phyloP scores from a whole-genome alignment of 2,113 vertebrate species.

The Desmodus rotundus region DNA sequence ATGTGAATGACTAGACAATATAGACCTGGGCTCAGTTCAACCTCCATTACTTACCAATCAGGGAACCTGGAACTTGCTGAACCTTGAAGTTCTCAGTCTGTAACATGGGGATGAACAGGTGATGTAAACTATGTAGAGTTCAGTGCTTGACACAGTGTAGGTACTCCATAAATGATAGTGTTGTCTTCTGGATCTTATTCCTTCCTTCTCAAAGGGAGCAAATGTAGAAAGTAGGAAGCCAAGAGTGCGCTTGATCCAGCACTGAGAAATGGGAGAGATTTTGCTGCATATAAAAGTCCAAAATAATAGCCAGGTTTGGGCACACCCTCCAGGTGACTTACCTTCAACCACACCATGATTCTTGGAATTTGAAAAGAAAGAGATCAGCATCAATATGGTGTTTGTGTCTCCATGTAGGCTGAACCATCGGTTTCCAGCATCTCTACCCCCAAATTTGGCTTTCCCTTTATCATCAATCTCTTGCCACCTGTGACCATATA shows the following conservation, averaged over 20 bases:
- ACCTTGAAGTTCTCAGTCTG: background rate
- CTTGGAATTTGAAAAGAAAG: background rate
- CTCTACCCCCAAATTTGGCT: background rate
- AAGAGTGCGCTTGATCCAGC: background rate
- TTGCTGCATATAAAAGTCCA: background rate
- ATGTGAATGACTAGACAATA: background rate
- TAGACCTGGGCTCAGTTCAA: background rate
- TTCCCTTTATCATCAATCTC: background rate
- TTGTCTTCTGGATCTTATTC: background rate
- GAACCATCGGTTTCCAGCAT: background rate
- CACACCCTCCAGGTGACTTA: conserved; percentile 12
- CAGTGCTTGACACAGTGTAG: background rate
- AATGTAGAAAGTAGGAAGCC: background rate
- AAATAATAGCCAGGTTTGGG: background rate
- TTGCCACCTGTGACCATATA: background rate
- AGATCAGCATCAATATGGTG: background rate
- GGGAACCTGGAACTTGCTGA: background rate
- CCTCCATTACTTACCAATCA: background rate
- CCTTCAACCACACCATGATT: background rate
- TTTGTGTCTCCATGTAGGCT: background rate
- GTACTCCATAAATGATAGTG: background rate
- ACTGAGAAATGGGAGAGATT: background rate
- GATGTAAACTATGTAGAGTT: background rate
- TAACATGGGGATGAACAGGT: background rate
- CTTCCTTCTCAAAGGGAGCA: background rate